Conservation (phyloP, 2,797 vertebrate genomes). For the Dipus sagitta region DNA sequence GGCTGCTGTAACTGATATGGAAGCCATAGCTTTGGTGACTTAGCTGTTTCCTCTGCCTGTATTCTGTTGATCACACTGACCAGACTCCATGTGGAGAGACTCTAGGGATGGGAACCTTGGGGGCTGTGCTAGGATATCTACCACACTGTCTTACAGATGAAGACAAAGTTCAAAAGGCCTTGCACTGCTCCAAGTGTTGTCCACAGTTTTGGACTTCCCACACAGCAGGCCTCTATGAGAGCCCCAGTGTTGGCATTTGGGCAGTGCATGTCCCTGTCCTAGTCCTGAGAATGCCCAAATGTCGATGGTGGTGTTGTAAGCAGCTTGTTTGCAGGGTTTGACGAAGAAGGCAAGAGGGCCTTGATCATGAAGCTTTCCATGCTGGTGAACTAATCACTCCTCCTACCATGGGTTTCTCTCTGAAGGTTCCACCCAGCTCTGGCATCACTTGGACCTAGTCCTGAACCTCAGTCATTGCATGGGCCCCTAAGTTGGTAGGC, state of each 20-base stretch:
- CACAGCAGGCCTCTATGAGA: neutral
- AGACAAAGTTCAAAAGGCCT: neutral
- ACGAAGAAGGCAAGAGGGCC: neutral
- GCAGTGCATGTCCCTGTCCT: neutral
- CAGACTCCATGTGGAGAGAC: neutral
- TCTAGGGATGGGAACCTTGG: neutral
- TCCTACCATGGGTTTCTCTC: neutral
- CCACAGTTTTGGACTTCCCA: neutral
- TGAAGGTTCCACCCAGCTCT: neutral
- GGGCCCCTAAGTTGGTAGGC: neutral
- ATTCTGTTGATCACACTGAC: neutral
- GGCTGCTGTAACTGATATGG: neutral
- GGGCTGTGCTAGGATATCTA: neutral
- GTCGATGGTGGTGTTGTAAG: neutral
- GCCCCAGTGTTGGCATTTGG: neutral
- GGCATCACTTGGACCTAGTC: neutral
- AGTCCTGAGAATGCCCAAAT: neutral
- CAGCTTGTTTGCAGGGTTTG: neutral
- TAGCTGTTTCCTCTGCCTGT: neutral
- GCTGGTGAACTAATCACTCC: neutral
- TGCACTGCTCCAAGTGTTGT: neutral
- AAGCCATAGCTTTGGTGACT: neutral
- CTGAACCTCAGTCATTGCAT: too few species aligned
- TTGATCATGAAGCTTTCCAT: neutral
- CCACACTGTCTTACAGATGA: neutral